Evolutionary conservation across 2,888 invertebrate species (phyloP).

Genomic region (Phania funesta): DNA sequence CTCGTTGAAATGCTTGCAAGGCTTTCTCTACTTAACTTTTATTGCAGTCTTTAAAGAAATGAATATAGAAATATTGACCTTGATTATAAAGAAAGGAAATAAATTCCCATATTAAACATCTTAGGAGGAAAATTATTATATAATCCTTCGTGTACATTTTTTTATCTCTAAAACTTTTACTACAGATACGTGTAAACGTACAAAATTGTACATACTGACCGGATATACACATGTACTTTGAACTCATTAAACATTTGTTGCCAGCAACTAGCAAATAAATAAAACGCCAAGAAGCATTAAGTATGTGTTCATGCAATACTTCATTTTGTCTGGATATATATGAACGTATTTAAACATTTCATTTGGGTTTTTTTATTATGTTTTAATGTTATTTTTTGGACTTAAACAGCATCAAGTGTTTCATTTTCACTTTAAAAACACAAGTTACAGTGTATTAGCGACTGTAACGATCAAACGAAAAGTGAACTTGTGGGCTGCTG

Average conservation of each 20-base stretch:
- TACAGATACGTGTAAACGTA: conserved; percentile 4
- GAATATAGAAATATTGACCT: conserved; percentile 48
- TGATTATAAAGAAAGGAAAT: conserved; percentile 16
- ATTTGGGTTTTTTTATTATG: conserved; percentile 23
- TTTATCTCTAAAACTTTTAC: conserved; percentile 53
- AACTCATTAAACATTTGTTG: conserved; percentile 59
- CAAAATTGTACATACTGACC: conserved; percentile 23
- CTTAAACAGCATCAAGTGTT: conserved; percentile 57
- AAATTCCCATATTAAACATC: conserved; percentile 37
- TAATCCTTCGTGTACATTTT: conserved; percentile 15
- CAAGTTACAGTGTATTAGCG: conserved; percentile 33
- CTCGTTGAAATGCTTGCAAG: conserved; percentile 33
- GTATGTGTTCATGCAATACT: conserved; percentile 59
- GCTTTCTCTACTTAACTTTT: conserved; percentile 51
- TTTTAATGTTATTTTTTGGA: conserved; percentile 19
- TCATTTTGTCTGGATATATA: conserved; percentile 55
- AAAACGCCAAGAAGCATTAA: conserved; percentile 50
- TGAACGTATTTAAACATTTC: conserved; percentile 29
- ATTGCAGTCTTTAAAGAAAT: neutral
- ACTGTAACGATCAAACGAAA: conserved; percentile 22
- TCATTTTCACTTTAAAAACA: conserved; percentile 53
- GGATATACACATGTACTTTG: conserved; percentile 55
- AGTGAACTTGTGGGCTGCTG: conserved; percentile 1
- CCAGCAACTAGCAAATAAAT: conserved; percentile 34
- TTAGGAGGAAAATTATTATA: conserved; percentile 53